Percentiles rank a stretch among this genome's conserved stretches.
Evolutionary conservation across 2,888 invertebrate species (phyloP).

Genomic region (Lithophane socia): DNA sequence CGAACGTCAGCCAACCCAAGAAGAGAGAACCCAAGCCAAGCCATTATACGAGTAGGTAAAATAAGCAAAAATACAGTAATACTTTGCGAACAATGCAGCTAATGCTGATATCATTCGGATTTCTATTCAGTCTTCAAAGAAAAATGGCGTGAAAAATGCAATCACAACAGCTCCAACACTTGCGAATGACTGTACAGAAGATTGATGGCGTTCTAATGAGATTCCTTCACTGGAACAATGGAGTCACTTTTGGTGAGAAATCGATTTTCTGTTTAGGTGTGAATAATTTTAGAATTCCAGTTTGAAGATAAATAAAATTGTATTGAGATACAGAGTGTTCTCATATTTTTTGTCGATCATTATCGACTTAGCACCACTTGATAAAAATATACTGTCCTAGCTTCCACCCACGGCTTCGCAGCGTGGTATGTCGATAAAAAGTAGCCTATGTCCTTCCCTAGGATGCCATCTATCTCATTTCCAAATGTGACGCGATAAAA

Average conservation of each 20-base stretch:
- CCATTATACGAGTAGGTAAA: background rate
- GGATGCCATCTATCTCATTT: too few species aligned
- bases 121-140: conserved; percentile 45
- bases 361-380: too few species aligned
- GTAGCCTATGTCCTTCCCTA: too few species aligned
- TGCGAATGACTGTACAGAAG: conserved; percentile 64
- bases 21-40: background rate
- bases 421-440: too few species aligned
- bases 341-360: too few species aligned
- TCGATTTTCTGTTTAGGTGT: conserved; percentile 25
- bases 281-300: conserved; percentile 17
- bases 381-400: too few species aligned
- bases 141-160: conserved; percentile 62
- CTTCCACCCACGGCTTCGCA: too few species aligned
- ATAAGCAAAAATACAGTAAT: background rate
- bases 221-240: conserved; percentile 61
- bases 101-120: conserved; percentile 35
- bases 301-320: conserved; percentile 7
- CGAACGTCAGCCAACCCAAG: background rate
- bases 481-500: too few species aligned
- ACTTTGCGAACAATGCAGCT: conserved; percentile 14
- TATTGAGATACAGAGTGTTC: background rate
- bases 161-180: conserved; percentile 61
- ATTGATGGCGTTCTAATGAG: conserved; percentile 66
- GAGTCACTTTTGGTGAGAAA: conserved; percentile 56